Base-by-base conservation (phyloP, 2,113 vertebrate species). In the Salvelinus namaycush region DNA sequence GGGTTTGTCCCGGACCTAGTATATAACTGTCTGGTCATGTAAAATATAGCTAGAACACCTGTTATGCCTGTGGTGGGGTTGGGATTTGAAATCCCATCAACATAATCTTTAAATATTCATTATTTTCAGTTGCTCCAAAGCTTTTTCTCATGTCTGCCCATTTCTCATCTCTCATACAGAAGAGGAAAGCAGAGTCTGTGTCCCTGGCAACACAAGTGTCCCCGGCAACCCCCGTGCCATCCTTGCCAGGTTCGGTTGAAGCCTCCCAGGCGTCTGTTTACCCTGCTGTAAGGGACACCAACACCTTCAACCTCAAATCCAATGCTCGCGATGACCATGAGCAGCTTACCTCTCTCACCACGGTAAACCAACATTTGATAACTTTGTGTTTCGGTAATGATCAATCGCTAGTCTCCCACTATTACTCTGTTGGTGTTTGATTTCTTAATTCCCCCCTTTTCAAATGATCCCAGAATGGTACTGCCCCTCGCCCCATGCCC, bases 181-280 rank as follows among this genome's bases (percentile, higher is more conserved):
- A 97, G 87, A 94, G 96, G 86, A 97, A 97, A 89, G 94, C 94
- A 74, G 96, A 97, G 71, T 81, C 94, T 3, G 94, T 94, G 59
- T 95, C 96, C 13, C 68, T 94, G 83, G 90, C 86, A 13, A 88
- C 91, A 67, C 94, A 94, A 84, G 92, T 90, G 73, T 79, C 92
- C 14, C 94, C 95, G 1, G 94, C 91, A 27, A 92, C 92, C 57
- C 94, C 96, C 0, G 95, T 96, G 77, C 87, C 93, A 70, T 93
- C 91, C 69, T 87, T 93, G 68, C 92, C 94, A 31, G 88, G 83
- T 73, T 91, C 94, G 79, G 86, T 93, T 5, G 96, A 97, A 87
- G 94, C 90, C 39, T 87, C 94, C 5, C 96, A 95, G 57, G 94
- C 94, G 0, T 90, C 94, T 0, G 94, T 96, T 74, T 97, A 94